Evolutionary conservation across 2,888 invertebrate species (phyloP).

Genomic region (Girardia tigrina): DNA sequence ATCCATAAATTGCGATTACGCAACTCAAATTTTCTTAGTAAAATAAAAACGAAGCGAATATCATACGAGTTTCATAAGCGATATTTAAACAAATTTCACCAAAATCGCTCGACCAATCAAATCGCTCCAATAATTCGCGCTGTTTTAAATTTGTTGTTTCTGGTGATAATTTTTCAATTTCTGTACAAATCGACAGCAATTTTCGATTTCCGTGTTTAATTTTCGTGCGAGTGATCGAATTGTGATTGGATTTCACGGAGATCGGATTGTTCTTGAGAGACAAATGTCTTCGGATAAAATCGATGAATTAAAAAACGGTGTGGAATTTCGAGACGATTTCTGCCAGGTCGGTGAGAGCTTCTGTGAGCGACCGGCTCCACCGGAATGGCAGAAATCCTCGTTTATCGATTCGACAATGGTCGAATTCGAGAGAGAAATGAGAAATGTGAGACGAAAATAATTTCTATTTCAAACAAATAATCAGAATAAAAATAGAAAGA

Average conservation of each 20-base stretch:
- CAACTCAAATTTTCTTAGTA: too few species aligned
- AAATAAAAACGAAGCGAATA: too few species aligned
- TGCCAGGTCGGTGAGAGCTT: constrained; percentile 9
- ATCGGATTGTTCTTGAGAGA: not conserved
- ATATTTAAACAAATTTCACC: not conserved
- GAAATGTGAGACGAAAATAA: not conserved
- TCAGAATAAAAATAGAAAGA: too few species aligned
- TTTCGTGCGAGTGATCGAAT: not conserved
- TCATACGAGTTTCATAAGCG: too few species aligned
- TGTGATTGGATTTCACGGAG: not conserved
- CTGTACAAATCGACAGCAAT: not conserved
- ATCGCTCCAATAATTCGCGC: not conserved
- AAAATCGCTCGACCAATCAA: not conserved
- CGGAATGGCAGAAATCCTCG: not conserved
- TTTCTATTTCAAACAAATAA: too few species aligned
- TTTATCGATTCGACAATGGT: not conserved
- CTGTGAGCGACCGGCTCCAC: not conserved
- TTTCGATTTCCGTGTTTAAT: not conserved
- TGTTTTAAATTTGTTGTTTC: not conserved
- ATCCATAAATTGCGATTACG: too few species aligned
- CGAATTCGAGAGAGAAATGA: not conserved
- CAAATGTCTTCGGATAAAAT: not conserved
- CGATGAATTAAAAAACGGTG: not conserved
- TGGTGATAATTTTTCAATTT: not conserved
- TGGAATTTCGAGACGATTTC: not conserved